Evolutionary conservation across 2,797 vertebrate species (phyloP), one percentile per base, ranked within the genome.

Genomic region (Rhincodon typus): DNA sequence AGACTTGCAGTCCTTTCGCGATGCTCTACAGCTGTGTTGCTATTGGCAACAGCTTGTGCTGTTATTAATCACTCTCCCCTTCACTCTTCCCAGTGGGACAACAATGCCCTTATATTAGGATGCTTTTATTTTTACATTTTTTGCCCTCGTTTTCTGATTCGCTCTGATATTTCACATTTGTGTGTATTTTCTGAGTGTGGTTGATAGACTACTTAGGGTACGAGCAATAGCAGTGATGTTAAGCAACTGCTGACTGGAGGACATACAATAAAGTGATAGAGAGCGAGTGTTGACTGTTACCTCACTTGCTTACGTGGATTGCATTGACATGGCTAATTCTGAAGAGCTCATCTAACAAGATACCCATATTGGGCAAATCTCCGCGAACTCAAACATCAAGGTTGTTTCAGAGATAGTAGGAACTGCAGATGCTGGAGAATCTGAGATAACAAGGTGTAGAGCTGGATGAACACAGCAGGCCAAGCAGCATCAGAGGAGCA

Each of bases 51-150:
- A 74, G 94, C 70, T 95, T 50, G 25, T 27, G 70, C 94, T 95
- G 94, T 95, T 95, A 95, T 95, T 95, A 95, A 95, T 95, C 94
- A 77, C 27, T 94, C 91, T 42, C 70, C 42, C 27, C 94, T 50
- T 94, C 94, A 50, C 67, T 77, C 70, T n/a, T 95, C 94, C 72
- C 94, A 77, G 50, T 74, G 72, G 94, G 94, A 77, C 70, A 95
- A 72, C 94, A 95, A 53, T 74, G 72, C 94, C 70, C 34, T 93
- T 69, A 69, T 74, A 72, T 77, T 74, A 74, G 72, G 94, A 74
- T 72, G 94, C 70, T 95, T 95, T 95, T 77, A 53, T 77, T 95
- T 95, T 70, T 74, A 72, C 10, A 74, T n/a, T 74, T 74, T 72
- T 95, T 95, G 50, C 62, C 94, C 94, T 77, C 94, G n/a, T 95